These are phyloP conservation scores for Cynaeus angustus DNA, from an alignment of 2,888 invertebrate species.

Conservation along the genomic window DNA sequence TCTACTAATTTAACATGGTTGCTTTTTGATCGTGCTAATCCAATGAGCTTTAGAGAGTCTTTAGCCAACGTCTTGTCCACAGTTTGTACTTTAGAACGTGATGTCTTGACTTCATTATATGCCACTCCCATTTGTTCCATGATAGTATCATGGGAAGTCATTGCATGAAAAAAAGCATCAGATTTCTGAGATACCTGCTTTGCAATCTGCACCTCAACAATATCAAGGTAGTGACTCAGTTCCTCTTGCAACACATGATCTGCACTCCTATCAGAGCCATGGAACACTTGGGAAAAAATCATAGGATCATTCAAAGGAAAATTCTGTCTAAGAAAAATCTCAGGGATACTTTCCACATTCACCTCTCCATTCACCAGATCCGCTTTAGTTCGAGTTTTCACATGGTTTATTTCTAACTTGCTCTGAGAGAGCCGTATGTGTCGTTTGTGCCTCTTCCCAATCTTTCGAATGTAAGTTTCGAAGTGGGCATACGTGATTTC, in stretches of 20 bases:
- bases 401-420: slow-evolving; percentile 48
- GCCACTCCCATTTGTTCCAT: slow-evolving; percentile 95
- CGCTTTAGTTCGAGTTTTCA: slow-evolving; percentile 59
- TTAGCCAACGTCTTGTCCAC: slow-evolving; percentile 87
- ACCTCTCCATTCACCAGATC: slow-evolving; percentile 68
- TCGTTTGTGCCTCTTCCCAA: slow-evolving; percentile 79
- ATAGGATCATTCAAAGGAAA: slow-evolving; percentile 86
- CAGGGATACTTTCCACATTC: slow-evolving; percentile 84
- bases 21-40: slow-evolving; percentile 78
- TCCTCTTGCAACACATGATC: slow-evolving; percentile 88
- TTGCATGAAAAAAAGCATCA: slow-evolving; percentile 97
- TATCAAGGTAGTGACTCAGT: slow-evolving; percentile 94
- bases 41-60: slow-evolving; percentile 86
- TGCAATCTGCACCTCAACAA: slow-evolving; percentile 94
- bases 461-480: slow-evolving; percentile 88
- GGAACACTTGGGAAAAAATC: slow-evolving; percentile 90
- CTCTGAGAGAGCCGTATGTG: slow-evolving; percentile 74
- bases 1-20: slow-evolving; percentile 81
- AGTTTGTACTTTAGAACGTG: slow-evolving; percentile 83
- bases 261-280: slow-evolving; percentile 74
- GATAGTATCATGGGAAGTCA: slow-evolving; percentile 97
- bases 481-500: slow-evolving; percentile 90
- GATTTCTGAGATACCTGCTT: slow-evolving; percentile 95
- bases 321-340: slow-evolving; percentile 86
- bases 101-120: slow-evolving; percentile 81